These are phyloP conservation scores for Garrulus glandarius DNA, from an alignment of 2,797 vertebrate genomes.

Conservation along the genomic window DNA sequence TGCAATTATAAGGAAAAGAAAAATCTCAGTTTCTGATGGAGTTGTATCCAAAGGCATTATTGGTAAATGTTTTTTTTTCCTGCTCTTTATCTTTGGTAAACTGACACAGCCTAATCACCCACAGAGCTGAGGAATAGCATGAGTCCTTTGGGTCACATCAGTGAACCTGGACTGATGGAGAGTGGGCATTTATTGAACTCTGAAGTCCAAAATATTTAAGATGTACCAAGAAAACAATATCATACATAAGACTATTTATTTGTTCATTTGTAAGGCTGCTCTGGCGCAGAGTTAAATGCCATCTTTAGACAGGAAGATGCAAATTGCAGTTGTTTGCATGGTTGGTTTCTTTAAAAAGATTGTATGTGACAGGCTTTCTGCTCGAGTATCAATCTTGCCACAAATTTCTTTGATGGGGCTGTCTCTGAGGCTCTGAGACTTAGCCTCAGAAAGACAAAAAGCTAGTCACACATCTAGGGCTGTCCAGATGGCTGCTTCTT, in stretches of 20 bases:
- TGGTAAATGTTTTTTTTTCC: not conserved
- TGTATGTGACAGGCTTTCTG: not conserved
- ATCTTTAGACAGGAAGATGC: not conserved
- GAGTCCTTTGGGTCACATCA: not conserved
- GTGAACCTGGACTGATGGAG: not conserved
- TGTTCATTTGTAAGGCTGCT: not conserved
- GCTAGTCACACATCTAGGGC: not conserved
- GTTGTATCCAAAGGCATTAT: not conserved
- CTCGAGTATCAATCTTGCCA: slow-evolving; percentile 13
- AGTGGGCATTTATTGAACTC: not conserved
- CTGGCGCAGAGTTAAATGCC: not conserved
- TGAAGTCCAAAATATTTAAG: not conserved
- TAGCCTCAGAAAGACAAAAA: not conserved
- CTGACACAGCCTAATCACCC: not conserved
- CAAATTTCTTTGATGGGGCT: not conserved
- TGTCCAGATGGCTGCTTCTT: not conserved
- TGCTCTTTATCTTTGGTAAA: not conserved
- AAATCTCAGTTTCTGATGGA: not conserved
- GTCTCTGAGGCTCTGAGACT: not conserved
- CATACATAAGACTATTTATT: not conserved
- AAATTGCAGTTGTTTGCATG: not conserved
- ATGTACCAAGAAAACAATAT: not conserved
- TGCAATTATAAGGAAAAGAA: not conserved
- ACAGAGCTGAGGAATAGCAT: not conserved
- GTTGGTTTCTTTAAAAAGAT: not conserved